These are phyloP conservation scores for Agriopis aurantiaria DNA, from an alignment of 2,888 invertebrate species.

Conservation along the genomic window DNA sequence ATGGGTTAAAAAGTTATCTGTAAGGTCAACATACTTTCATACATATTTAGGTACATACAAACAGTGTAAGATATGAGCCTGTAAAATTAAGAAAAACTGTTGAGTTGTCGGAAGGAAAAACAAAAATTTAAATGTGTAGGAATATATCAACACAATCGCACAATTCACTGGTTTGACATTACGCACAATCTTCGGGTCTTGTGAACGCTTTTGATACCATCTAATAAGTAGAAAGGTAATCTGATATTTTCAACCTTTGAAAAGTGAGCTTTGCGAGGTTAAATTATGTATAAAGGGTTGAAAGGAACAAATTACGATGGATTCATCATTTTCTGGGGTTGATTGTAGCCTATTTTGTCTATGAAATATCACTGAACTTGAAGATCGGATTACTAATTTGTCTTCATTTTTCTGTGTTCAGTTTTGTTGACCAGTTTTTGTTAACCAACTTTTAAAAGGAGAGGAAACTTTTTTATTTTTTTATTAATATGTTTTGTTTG, in stretches of 20 bases:
- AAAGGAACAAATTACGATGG: conserved; percentile 46
- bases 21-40: too few relatives aligned
- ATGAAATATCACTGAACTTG: conserved; percentile 11
- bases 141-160: too few relatives aligned
- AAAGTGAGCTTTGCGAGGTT: conserved; percentile 29
- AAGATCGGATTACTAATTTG: conserved; percentile 9
- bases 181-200: neutral
- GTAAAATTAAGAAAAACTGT: too few relatives aligned
- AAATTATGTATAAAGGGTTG: conserved; percentile 47
- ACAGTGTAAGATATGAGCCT: too few relatives aligned
- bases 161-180: neutral
- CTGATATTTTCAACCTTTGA: conserved; percentile 38
- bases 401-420: neutral
- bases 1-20: too few relatives aligned
- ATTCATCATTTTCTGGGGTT: conserved; percentile 18
- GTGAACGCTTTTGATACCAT: neutral
- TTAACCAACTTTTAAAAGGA: too few relatives aligned
- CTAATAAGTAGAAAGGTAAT: conserved; percentile 30
- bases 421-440: too few relatives aligned
- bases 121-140: too few relatives aligned
- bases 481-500: too few relatives aligned
- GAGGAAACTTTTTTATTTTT: too few relatives aligned
- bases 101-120: too few relatives aligned
- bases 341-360: neutral
- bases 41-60: too few relatives aligned